phyloP scores from a whole-genome alignment of 1,140 invertebrate species.

The Drosophila sturtevanti region DNA sequence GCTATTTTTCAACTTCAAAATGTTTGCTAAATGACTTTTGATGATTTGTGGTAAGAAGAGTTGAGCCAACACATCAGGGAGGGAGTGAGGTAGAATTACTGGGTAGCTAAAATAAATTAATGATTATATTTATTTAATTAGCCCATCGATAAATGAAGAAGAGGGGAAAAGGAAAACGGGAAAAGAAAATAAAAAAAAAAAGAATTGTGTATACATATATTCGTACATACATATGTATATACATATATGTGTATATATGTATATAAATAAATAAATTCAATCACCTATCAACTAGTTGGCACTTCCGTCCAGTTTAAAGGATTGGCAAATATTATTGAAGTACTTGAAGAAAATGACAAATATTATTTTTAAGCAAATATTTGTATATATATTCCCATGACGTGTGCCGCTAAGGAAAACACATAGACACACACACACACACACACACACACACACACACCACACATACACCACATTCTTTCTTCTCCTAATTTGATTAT shows the following conservation, averaged over 20 bases:
- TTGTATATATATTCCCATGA: conserved; percentile 18
- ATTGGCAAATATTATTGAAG: background rate
- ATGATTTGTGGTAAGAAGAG: conserved; percentile 71
- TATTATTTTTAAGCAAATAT: conserved; percentile 37
- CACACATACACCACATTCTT: too few species aligned
- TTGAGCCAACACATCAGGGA: conserved; percentile 31
- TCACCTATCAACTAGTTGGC: conserved; percentile 22
- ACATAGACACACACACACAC: background rate
- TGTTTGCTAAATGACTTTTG: conserved; percentile 81
- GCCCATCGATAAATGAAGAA: conserved; percentile 41
- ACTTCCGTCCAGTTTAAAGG: conserved; percentile 34
- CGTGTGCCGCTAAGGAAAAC: too few species aligned
- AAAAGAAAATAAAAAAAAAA: background rate
- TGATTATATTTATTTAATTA: conserved; percentile 79
- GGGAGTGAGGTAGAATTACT: conserved; percentile 13
- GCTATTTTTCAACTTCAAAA: conserved; percentile 81
- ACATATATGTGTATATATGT: too few species aligned
- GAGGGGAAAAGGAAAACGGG: background rate
- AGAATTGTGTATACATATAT: too few species aligned
- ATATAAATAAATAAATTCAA: too few species aligned
- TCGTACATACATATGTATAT: too few species aligned
- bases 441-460: background rate
- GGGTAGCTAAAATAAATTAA: conserved; percentile 72
- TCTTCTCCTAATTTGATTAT: background rate
- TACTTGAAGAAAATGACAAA: conserved; percentile 11